Conservation (phyloP, 2,888 invertebrate species). For the Neoitamus cyanurus region DNA sequence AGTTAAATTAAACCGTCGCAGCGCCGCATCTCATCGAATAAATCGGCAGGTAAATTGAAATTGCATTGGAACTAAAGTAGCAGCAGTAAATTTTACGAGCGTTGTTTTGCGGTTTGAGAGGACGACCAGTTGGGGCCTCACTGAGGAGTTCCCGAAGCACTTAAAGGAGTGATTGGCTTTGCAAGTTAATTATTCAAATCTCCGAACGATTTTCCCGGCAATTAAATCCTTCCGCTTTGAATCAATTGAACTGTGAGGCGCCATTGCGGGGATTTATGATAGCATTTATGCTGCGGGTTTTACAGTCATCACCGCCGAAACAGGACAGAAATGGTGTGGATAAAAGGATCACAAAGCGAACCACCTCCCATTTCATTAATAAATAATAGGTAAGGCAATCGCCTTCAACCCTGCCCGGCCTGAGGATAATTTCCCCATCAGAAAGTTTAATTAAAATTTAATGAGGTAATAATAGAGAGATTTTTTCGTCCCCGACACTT, state of each 20-base stretch:
- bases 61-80: neutral
- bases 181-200: neutral
- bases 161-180: neutral
- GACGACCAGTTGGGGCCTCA: neutral
- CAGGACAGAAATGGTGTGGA: neutral
- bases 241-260: neutral
- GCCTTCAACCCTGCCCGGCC: neutral
- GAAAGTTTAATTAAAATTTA: slow-evolving; percentile 36
- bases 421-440: slow-evolving; percentile 25
- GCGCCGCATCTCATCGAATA: neutral
- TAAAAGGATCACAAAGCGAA: slow-evolving; percentile 6
- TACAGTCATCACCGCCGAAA: neutral
- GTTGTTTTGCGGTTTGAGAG: neutral
- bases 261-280: neutral
- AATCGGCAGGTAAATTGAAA: neutral
- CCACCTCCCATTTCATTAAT: neutral
- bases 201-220: neutral
- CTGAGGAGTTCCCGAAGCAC: neutral
- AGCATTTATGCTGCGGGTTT: neutral
- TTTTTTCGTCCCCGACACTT: slow-evolving; percentile 14
- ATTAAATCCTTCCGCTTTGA: neutral
- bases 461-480: slow-evolving; percentile 35
- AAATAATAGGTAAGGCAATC: slow-evolving; percentile 31
- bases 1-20: neutral
- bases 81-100: neutral